These are phyloP conservation scores for Drosophila bunnanda DNA, from an alignment of 2,888 invertebrate species.

Conservation along the genomic window DNA sequence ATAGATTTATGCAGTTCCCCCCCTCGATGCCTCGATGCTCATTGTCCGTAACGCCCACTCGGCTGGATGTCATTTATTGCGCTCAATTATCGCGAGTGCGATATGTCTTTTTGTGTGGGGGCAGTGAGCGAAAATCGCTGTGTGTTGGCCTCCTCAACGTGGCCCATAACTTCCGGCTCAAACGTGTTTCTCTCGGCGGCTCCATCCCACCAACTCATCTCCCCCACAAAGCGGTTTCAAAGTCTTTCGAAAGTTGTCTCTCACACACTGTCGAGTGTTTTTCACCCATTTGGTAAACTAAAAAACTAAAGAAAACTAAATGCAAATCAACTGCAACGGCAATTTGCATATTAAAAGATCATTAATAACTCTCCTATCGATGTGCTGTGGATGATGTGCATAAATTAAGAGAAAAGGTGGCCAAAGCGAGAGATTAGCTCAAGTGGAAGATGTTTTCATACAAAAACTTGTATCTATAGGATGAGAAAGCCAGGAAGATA, in stretches of 20 bases:
- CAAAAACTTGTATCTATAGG: neutral
- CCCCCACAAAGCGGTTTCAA: constrained; percentile 36
- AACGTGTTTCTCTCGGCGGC: constrained; percentile 25
- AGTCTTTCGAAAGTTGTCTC: constrained; percentile 46
- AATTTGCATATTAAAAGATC: constrained; percentile 37
- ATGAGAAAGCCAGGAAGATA: neutral
- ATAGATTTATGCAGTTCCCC: constrained; percentile 14
- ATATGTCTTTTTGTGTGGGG: constrained; percentile 15
- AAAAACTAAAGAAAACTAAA: constrained; percentile 12
- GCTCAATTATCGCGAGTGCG: constrained; percentile 40
- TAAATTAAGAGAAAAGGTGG: constrained; percentile 19
- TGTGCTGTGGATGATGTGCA: constrained; percentile 28
- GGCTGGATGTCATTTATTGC: constrained; percentile 30
- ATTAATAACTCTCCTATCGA: constrained; percentile 21
- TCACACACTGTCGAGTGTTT: constrained; percentile 9
- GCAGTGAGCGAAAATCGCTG: constrained; percentile 7
- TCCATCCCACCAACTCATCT: constrained; percentile 8
- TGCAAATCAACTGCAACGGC: constrained; percentile 34
- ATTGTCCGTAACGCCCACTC: constrained; percentile 26
- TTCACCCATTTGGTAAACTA: constrained; percentile 7
- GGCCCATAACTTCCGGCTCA: constrained; percentile 28
- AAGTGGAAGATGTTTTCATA: constrained; percentile 1
- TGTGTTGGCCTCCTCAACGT: constrained; percentile 12
- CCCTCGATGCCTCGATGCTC: no score
- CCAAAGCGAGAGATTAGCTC: constrained; percentile 6